A percentile compares a stretch with the other conserved stretches of the same genome.
These are phyloP conservation scores for Syngnathus floridae DNA, from an alignment of 2,113 vertebrate species.

Conservation along the genomic window DNA sequence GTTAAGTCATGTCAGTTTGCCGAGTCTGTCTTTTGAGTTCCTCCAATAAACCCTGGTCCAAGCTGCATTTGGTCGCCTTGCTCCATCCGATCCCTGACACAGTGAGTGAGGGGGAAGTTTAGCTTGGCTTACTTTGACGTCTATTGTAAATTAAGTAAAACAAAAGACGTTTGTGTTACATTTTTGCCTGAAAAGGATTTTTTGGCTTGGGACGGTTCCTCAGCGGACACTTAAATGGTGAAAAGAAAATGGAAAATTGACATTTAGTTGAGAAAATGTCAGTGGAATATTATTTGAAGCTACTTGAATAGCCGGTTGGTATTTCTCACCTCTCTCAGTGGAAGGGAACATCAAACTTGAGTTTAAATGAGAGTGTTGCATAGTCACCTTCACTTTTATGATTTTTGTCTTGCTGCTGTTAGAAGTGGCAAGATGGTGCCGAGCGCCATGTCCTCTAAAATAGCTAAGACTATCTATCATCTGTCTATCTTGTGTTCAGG, in stretches of 20 bases:
- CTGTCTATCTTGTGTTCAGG: constrained; percentile 2
- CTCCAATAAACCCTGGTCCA: no score
- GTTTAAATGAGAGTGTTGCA: constrained; percentile 39
- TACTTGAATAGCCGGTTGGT: constrained; percentile 19
- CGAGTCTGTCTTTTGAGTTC: no score
- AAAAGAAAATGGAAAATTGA: constrained; percentile 8
- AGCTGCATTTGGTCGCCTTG: no score
- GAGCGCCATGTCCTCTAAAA: constrained; percentile 18
- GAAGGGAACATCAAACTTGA: constrained; percentile 28
- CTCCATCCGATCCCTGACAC: no score
- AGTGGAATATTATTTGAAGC: constrained; percentile 22
- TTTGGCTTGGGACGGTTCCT: neutral
- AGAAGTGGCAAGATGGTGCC: constrained; percentile 33
- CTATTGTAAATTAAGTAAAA: no score
- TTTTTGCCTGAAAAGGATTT: neutral
- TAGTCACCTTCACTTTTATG: constrained; percentile 3
- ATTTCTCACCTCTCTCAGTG: constrained; percentile 47
- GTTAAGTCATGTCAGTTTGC: no score
- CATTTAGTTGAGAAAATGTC: constrained; percentile 6
- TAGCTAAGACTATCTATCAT: constrained; percentile 10
- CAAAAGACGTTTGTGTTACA: neutral
- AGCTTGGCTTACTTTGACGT: no score
- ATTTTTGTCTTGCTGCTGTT: constrained; percentile 21
- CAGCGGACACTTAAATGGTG: neutral
- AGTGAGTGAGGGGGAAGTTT: no score